Conservation (phyloP, 2,888 invertebrate genomes). For the Drosophila yooni region DNA sequence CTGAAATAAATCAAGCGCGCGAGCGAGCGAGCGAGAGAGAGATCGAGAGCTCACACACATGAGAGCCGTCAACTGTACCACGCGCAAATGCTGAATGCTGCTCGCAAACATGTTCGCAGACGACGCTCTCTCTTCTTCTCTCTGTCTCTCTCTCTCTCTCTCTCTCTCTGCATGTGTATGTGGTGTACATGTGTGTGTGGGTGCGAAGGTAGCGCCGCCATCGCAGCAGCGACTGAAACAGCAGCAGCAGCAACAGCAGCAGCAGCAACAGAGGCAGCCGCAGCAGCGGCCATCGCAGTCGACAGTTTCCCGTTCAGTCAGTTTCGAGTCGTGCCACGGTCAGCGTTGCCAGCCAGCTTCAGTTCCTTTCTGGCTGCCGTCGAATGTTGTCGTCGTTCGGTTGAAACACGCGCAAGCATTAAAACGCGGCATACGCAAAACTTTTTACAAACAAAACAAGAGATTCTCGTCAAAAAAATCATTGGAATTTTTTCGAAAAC, state of each 20-base stretch:
- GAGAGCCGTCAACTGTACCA: slow-evolving; percentile 73
- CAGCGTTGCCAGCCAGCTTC: slow-evolving; percentile 81
- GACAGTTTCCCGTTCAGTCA: slow-evolving; percentile 78
- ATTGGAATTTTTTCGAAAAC: slow-evolving; percentile 37
- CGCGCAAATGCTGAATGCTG: slow-evolving; percentile 31
- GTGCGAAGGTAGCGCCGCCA: slow-evolving; percentile 65
- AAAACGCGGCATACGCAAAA: slow-evolving; percentile 46
- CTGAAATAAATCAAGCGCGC: slow-evolving; percentile 82
- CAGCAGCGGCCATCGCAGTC: slow-evolving; percentile 56
- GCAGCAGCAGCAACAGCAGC: slow-evolving; percentile 37
- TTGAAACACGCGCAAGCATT: slow-evolving; percentile 67
- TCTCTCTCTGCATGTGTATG: neutral
- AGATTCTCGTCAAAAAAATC: slow-evolving; percentile 45
- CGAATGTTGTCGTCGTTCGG: slow-evolving; percentile 84
- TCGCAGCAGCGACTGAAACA: slow-evolving; percentile 28
- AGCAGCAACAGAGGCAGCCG: slow-evolving; percentile 40
- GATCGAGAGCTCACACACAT: slow-evolving; percentile 38
- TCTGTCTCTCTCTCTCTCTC: slow-evolving; percentile 17
- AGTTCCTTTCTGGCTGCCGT: slow-evolving; percentile 85
- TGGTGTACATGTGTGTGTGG: slow-evolving; percentile 46
- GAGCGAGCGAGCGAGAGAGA: slow-evolving; percentile 26
- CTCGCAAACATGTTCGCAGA: slow-evolving; percentile 48
- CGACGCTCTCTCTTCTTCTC: slow-evolving; percentile 26
- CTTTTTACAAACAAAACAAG: slow-evolving; percentile 27
- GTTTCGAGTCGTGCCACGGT: slow-evolving; percentile 81